These are phyloP conservation scores for Arothron firmamentum DNA, from an alignment of 2,113 vertebrate species.

Conservation along the genomic window DNA sequence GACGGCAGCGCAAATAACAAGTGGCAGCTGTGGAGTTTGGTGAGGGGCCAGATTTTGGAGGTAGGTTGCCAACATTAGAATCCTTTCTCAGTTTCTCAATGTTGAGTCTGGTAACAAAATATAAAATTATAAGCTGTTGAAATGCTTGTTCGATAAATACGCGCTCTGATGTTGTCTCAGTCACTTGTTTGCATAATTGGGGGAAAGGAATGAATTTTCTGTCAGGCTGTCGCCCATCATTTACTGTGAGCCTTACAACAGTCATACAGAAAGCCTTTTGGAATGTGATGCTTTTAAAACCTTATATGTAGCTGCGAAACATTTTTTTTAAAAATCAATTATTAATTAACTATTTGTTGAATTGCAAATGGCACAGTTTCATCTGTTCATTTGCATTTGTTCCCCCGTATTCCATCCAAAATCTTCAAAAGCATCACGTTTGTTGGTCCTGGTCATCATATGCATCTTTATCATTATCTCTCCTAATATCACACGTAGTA, in stretches of 20 bases:
- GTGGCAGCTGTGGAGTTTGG: background rate
- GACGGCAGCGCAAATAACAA: background rate
- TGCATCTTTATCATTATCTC: too few relatives aligned
- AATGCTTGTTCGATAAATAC: background rate
- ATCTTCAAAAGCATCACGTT: too few relatives aligned
- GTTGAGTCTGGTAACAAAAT: background rate
- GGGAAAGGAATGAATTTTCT: constrained; percentile 1
- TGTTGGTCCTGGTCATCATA: too few relatives aligned
- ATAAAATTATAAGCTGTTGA: background rate
- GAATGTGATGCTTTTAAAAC: background rate
- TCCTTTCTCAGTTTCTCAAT: background rate
- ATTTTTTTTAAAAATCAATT: background rate
- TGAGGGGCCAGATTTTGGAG: background rate
- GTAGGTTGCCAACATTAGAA: background rate
- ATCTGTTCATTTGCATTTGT: too few relatives aligned
- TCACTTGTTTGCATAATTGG: constrained; percentile 3
- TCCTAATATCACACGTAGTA: too few relatives aligned
- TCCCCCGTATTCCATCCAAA: too few relatives aligned
- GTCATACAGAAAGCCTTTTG: background rate
- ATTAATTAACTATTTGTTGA: background rate
- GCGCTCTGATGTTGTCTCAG: background rate
- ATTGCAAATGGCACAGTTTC: background rate
- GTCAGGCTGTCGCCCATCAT: background rate
- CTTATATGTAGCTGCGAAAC: too few relatives aligned
- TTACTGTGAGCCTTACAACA: constrained; percentile 1